Conservation (phyloP, 2,888 invertebrate genomes). For the Sphecodes monilicornis region DNA sequence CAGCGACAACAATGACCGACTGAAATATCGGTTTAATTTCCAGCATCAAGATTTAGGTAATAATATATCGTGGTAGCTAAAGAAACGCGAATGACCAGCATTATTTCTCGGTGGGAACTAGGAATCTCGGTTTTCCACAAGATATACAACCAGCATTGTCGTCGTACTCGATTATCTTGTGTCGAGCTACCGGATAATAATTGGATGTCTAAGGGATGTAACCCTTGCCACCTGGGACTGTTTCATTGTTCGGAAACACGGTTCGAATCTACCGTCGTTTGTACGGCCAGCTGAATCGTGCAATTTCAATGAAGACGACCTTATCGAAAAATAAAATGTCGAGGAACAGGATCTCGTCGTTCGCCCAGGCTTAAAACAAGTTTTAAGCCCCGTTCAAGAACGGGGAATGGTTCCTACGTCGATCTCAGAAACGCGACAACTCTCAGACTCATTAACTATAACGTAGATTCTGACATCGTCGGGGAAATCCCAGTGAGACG, state of each 20-base stretch:
- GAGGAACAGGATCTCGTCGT: neutral
- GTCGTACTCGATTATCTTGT: conserved; percentile 48
- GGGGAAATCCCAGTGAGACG: conserved; percentile 51
- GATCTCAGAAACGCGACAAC: neutral
- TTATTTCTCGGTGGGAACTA: conserved; percentile 30
- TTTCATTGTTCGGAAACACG: conserved; percentile 33
- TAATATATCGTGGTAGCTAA: conserved; percentile 3
- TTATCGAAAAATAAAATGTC: neutral
- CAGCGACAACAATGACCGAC: neutral
- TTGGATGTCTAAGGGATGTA: conserved; percentile 41
- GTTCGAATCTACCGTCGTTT: conserved; percentile 25
- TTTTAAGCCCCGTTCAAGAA: neutral
- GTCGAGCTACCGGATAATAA: conserved; percentile 49
- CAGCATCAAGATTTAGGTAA: neutral
- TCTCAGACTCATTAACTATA: neutral
- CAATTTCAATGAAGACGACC: neutral
- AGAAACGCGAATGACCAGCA: conserved; percentile 22
- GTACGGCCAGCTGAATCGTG: neutral
- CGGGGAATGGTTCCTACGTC: neutral
- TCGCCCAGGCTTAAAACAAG: neutral
- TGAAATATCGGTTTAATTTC: conserved; percentile 10
- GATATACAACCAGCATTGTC: conserved; percentile 55
- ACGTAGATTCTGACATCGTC: conserved; percentile 34
- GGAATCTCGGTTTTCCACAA: conserved; percentile 42
- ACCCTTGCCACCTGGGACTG: conserved; percentile 18